Evolutionary conservation across 2,888 invertebrate species (phyloP).

Genomic region (Lasioglossum vierecki): DNA sequence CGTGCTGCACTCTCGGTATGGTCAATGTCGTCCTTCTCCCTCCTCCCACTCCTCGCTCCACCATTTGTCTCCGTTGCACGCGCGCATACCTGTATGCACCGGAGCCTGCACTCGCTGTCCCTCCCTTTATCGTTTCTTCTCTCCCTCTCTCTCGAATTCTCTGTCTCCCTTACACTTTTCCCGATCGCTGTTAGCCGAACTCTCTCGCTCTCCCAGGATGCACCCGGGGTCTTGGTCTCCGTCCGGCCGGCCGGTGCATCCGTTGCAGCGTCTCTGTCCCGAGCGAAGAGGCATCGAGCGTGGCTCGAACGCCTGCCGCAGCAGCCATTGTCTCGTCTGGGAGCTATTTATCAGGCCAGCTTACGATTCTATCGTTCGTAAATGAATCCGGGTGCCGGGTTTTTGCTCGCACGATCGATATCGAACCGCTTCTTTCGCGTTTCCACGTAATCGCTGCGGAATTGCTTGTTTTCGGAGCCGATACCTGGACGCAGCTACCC

Average conservation of each 20-base stretch:
- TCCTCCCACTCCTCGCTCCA: not conserved
- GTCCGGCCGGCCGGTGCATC: constrained; percentile 31
- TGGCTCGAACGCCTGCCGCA: constrained; percentile 28
- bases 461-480: constrained; percentile 6
- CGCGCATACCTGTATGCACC: constrained; percentile 24
- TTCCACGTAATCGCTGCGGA: not conserved
- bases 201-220: not conserved
- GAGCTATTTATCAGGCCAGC: constrained; percentile 47
- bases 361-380: constrained; percentile 52
- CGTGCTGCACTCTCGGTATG: constrained; percentile 50
- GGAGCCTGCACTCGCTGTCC: not conserved
- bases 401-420: not conserved
- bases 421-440: not conserved
- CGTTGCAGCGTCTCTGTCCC: constrained; percentile 45
- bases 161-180: not conserved
- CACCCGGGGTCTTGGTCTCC: constrained; percentile 15
- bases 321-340: constrained; percentile 46
- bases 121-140: constrained; percentile 2
- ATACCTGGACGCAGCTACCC: not conserved
- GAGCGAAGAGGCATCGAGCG: constrained; percentile 27
- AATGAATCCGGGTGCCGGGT: constrained; percentile 25
- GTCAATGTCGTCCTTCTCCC: constrained; percentile 55
- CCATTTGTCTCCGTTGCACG: constrained; percentile 43
- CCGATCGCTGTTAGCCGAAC: not conserved
- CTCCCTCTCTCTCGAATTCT: not conserved